Evolutionary conservation across 1,140 invertebrate genomes (phyloP), one percentile per base, ranked within the genome.

Genomic region (Lethrus apterus): DNA sequence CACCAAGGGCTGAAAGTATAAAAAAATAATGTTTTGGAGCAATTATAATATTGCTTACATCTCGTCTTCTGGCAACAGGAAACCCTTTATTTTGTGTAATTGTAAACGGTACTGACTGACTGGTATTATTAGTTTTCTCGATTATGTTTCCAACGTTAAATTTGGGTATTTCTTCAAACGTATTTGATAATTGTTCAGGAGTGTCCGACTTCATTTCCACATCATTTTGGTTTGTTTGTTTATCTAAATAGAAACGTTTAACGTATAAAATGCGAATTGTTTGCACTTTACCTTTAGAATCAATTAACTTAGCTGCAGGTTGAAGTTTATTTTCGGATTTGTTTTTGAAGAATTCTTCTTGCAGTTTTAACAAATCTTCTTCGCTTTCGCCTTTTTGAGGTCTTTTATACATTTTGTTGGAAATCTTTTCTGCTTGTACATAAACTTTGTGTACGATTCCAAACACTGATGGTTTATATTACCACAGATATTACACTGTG

Each of bases 331-430:
- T 73, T 53, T 75, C 67, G 15, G 67, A 59, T 36, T 65, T 63
- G 4, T 67, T 61, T 32, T 64, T 65, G 2, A 79, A 54, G 56
- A 81, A 87, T 40, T 81, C 77, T 49, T 80, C 74, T 57, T 85
- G 82, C 73, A 83, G 76, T 29, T 70, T 73, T 11, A 85, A 68
- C 30, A 86, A 69, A 55, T 85, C 80, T 14, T 83, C 75, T 52
- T 85, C 82, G 19, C 62, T 72, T 56, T 85, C 82, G 2, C 68
- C 70, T 1, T 72, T 72, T 52, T 77, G 80, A 0, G 81, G 80
- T 54, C 81, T 69, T 48, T 67, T 65, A 51, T 76, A 68, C 77
- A 79, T 79, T 60, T 52, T 71, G n/a, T n/a, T n/a, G n/a, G n/a
- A n/a, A n/a, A n/a, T n/a, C n/a, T n/a, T 49, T n/a, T n/a, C n/a